Evolutionary conservation across 1,140 invertebrate genomes (phyloP).

Genomic region (Agraylea sexmaculata): DNA sequence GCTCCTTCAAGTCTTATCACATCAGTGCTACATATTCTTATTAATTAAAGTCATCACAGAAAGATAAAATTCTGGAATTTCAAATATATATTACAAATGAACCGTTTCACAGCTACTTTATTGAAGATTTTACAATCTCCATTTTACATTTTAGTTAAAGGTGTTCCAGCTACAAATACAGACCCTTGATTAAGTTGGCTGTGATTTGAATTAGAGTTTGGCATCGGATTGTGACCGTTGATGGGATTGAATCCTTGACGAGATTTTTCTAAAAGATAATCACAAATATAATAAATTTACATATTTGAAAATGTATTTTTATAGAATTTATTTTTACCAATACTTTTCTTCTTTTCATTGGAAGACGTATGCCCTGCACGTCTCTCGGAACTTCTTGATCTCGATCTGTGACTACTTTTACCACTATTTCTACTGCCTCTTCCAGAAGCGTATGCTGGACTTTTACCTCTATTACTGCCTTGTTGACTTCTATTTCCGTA

Average conservation of each 20-base stretch:
- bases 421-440: conserved; percentile 15
- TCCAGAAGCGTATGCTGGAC: conserved; percentile 11
- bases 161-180: not conserved
- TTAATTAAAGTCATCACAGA: too few species aligned
- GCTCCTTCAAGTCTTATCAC: too few species aligned
- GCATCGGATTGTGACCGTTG: conserved; percentile 12
- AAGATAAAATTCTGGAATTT: too few species aligned
- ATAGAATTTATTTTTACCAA: conserved; percentile 12
- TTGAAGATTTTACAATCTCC: too few species aligned
- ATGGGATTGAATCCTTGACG: conserved; percentile 5
- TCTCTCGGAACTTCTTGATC: conserved; percentile 18
- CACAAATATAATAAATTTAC: not conserved
- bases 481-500: conserved; percentile 8
- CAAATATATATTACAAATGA: too few species aligned
- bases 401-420: conserved; percentile 17
- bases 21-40: too few species aligned
- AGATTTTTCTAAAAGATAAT: conserved; percentile 15
- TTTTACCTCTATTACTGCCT: conserved; percentile 15
- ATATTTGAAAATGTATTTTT: not conserved
- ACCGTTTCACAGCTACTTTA: too few species aligned
- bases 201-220: conserved; percentile 18
- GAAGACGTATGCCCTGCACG: conserved; percentile 14
- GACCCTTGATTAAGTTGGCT: conserved; percentile 10
- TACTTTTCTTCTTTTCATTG: conserved; percentile 17
- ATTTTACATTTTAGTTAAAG: conserved; percentile 12